Percentiles rank a stretch among this genome's conserved stretches.
Conservation (phyloP, 2,113 vertebrate genomes). For the Nanorana parkeri region DNA sequence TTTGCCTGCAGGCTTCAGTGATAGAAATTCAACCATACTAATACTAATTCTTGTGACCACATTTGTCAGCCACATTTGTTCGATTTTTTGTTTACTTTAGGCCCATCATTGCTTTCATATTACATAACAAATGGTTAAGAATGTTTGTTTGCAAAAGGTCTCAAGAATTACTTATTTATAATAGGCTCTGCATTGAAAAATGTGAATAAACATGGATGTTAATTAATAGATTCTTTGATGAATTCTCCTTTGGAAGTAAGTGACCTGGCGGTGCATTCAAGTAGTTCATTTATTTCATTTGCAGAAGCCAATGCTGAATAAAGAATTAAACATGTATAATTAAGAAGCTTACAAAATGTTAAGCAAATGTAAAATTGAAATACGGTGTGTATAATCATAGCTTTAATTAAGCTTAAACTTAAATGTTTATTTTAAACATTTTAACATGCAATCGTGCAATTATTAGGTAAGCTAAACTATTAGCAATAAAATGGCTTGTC, state of each 20-base stretch:
- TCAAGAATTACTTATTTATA: slow-evolving; percentile 46
- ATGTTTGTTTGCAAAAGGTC: slow-evolving; percentile 52
- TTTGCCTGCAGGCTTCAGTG: too few relatives aligned
- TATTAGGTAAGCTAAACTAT: too few relatives aligned
- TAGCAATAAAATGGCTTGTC: too few relatives aligned
- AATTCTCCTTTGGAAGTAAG: slow-evolving; percentile 33
- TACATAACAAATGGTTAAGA: slow-evolving; percentile 32
- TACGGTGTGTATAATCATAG: slow-evolving; percentile 18
- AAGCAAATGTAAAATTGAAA: slow-evolving; percentile 36
- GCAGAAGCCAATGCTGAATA: slow-evolving; percentile 45
- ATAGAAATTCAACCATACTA: too few relatives aligned
- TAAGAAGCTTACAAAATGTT: slow-evolving; percentile 48
- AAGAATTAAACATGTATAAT: slow-evolving; percentile 48
- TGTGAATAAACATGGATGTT: slow-evolving; percentile 44
- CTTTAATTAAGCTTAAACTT: slow-evolving; percentile 27
- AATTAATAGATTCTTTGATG: slow-evolving; percentile 52
- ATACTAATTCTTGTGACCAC: too few relatives aligned
- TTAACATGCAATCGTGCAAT: not conserved
- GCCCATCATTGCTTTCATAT: not conserved
- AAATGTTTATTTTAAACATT: slow-evolving; percentile 22
- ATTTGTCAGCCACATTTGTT: too few relatives aligned
- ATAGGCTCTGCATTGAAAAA: slow-evolving; percentile 28
- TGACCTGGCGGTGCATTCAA: slow-evolving; percentile 49
- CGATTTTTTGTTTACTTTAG: too few relatives aligned
- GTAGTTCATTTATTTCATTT: slow-evolving; percentile 52